A percentile compares a stretch with the other conserved stretches of the same genome.
phyloP scores from a whole-genome alignment of 2,113 vertebrate genomes.

The Haplochromis vanheusdeni region DNA sequence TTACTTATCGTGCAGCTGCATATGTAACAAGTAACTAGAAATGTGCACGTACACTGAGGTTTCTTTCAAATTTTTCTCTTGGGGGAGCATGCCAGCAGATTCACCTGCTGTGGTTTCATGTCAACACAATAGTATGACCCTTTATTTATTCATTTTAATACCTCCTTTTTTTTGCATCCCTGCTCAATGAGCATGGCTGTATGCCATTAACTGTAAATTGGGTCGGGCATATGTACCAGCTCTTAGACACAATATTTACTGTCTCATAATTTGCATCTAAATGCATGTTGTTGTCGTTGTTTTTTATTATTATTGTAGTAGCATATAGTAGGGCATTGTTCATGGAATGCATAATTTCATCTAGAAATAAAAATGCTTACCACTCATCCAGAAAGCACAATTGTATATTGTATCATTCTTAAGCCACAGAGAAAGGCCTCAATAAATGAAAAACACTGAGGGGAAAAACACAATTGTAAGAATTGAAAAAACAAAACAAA shows the following conservation, averaged over 20 bases:
- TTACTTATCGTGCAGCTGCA: not conserved
- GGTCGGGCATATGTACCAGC: not conserved
- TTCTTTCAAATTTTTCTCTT: not conserved
- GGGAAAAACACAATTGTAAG: not conserved
- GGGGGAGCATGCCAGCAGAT: not conserved
- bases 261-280: conserved; percentile 20
- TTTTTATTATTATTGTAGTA: not conserved
- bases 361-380: not conserved
- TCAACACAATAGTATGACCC: not conserved
- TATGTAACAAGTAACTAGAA: not conserved
- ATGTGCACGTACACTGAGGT: not conserved
- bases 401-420: not conserved
- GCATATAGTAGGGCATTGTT: not conserved
- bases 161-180: not conserved
- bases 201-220: not conserved
- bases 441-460: not conserved
- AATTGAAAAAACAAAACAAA: not conserved
- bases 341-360: not conserved
- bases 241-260: not conserved
- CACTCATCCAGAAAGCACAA: conserved; percentile 4
- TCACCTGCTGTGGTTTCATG: not conserved
- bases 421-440: not conserved
- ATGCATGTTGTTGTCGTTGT: not conserved
- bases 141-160: not conserved
- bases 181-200: not conserved